phyloP scores from a whole-genome alignment of 2,113 vertebrate species.

The Petrocephalus zakoni region DNA sequence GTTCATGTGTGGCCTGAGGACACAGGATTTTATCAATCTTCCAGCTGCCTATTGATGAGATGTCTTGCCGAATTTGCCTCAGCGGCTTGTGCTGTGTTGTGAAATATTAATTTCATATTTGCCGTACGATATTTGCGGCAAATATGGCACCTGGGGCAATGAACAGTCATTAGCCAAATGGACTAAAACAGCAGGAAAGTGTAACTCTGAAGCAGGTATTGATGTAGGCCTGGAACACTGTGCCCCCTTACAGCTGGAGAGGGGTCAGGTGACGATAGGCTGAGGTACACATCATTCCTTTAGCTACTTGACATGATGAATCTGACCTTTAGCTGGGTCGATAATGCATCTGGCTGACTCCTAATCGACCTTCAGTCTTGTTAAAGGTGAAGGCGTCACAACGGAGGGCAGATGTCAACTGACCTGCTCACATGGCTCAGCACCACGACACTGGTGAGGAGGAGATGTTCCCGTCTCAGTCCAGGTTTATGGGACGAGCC shows the following conservation, averaged over 20 bases:
- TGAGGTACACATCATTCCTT: not conserved
- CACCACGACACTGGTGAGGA: conserved; percentile 22
- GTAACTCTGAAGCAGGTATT: conserved; percentile 38
- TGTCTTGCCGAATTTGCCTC: conserved; percentile 64
- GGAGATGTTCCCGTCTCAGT: conserved; percentile 13
- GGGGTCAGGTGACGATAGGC: not conserved
- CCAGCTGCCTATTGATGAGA: conserved; percentile 60
- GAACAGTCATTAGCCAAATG: conserved; percentile 46
- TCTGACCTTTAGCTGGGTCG: not conserved
- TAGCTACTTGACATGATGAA: not conserved
- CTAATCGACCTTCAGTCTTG: conserved; percentile 12
- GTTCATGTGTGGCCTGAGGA: conserved; percentile 49
- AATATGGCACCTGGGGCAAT: conserved; percentile 46
- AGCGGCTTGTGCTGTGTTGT: conserved; percentile 43
- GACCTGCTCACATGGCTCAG: conserved; percentile 1
- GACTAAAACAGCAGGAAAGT: conserved; percentile 43
- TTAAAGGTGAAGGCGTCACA: not conserved
- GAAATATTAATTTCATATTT: conserved; percentile 63
- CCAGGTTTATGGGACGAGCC: conserved; percentile 15
- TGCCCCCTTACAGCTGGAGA: not conserved
- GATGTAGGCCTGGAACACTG: conserved; percentile 25
- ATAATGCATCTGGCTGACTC: not conserved
- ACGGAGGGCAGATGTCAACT: not conserved
- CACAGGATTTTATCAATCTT: conserved; percentile 62
- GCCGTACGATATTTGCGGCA: conserved; percentile 39